Conservation (phyloP, 2,113 vertebrate species). For the Mohoua ochrocephala region DNA sequence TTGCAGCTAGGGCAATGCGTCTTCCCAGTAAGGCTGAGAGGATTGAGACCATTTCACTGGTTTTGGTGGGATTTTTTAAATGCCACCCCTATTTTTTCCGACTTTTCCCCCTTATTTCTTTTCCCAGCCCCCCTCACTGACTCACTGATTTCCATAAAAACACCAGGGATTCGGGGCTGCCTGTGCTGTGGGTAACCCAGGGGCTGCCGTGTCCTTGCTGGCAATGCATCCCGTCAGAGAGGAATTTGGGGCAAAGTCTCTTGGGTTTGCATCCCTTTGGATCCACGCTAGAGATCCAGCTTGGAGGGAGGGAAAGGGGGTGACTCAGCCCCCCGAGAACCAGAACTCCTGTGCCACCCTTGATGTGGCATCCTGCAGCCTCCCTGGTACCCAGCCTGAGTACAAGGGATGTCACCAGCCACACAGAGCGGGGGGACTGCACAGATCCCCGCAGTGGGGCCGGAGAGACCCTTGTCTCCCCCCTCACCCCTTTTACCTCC, state of each 20-base stretch:
- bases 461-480: conserved; percentile 40
- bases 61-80: background rate
- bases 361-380: background rate
- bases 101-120: background rate
- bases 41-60: background rate
- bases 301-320: background rate
- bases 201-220: background rate
- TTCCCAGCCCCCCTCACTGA: background rate
- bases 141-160: background rate
- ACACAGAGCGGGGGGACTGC: background rate
- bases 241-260: background rate
- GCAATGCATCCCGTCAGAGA: background rate
- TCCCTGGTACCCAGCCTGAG: background rate
- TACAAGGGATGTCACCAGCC: background rate
- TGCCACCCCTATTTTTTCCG: background rate
- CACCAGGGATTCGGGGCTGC: background rate
- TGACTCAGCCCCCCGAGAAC: background rate
- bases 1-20: accelerated
- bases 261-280: background rate
- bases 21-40: background rate
- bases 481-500: conserved; percentile 57
- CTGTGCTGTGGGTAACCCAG: background rate
- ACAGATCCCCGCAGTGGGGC: background rate
- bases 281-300: background rate
- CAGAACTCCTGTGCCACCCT: background rate